A percentile compares a stretch with the other conserved stretches of the same genome.
These are phyloP conservation scores for Carlito syrichta DNA, from an alignment of 2,113 vertebrate species.

Conservation along the genomic window DNA sequence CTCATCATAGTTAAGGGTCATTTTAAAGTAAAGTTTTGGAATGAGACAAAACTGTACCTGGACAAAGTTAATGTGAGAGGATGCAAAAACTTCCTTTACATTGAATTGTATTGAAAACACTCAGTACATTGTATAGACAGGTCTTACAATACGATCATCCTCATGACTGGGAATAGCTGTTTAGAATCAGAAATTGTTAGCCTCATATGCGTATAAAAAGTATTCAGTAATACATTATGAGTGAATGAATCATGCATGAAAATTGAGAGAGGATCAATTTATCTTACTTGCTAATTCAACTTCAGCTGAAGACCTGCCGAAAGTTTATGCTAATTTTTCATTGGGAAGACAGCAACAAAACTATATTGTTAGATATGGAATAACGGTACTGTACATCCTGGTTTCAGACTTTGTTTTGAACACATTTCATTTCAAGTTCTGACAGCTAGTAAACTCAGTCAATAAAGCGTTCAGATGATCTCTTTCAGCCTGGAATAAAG, in stretches of 20 bases:
- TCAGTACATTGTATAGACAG: background rate
- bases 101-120: background rate
- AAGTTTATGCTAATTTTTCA: background rate
- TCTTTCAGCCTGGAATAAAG: background rate
- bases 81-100: background rate
- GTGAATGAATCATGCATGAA: background rate
- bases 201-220: background rate
- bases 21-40: background rate
- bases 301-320: background rate
- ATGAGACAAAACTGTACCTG: background rate
- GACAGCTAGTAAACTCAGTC: background rate
- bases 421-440: constrained; percentile 54
- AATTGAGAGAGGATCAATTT: background rate
- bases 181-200: background rate
- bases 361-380: background rate
- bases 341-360: background rate
- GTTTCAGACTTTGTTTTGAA: constrained; percentile 42
- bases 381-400: background rate
- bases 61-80: background rate
- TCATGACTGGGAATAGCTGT: background rate
- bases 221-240: background rate
- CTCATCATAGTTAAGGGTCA: background rate
- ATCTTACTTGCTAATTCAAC: constrained; percentile 1
- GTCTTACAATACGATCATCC: background rate
- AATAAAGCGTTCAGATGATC: background rate